Evolutionary conservation across 2,113 vertebrate species (phyloP).

Genomic region (Eira barbara): DNA sequence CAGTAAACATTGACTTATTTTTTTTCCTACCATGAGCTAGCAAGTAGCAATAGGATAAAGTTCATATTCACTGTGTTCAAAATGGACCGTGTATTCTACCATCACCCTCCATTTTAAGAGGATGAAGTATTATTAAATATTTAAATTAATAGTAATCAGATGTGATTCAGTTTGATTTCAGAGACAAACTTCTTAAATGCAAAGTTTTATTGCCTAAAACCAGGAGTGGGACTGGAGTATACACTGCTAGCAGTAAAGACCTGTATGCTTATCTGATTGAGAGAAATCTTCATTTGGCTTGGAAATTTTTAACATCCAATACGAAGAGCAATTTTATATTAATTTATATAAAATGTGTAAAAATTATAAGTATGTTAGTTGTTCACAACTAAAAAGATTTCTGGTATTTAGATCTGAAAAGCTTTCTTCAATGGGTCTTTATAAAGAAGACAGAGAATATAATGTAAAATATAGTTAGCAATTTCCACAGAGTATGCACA

Average conservation of each 20-base stretch:
- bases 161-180: not conserved
- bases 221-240: not conserved
- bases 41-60: not conserved
- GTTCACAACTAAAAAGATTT: not conserved
- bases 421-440: not conserved
- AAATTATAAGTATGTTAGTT: not conserved
- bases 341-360: not conserved
- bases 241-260: not conserved
- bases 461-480: not conserved
- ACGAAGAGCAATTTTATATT: not conserved
- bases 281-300: not conserved
- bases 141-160: not conserved
- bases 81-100: fast-evolving
- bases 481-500: not conserved
- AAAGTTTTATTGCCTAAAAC: not conserved
- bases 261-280: not conserved
- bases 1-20: not conserved
- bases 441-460: not conserved
- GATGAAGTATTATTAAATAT: not conserved
- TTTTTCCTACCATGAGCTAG: not conserved
- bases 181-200: not conserved
- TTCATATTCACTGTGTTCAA: not conserved
- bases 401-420: not conserved
- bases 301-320: not conserved
- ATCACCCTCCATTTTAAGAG: not conserved